Conservation (phyloP, 2,888 invertebrate species). For the Philhelius pedissequus region DNA sequence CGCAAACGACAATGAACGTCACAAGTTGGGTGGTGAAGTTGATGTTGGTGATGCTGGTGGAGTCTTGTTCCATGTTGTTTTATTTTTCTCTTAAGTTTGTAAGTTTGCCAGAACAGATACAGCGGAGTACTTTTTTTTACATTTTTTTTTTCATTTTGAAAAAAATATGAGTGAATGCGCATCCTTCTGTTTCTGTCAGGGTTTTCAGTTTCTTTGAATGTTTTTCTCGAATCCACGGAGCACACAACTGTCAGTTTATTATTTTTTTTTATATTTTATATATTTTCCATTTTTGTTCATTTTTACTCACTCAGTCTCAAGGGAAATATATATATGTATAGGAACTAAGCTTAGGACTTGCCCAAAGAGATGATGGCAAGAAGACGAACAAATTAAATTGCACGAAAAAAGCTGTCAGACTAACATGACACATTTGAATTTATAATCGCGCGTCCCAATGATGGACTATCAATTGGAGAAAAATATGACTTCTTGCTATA, state of each 20-base stretch:
- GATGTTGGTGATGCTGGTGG: constrained; percentile 21
- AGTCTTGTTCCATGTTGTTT: constrained; percentile 33
- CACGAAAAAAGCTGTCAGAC: constrained; percentile 70
- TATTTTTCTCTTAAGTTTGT: constrained; percentile 5
- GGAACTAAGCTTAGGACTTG: background rate
- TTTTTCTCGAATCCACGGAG: constrained; percentile 23
- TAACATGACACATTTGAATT: constrained; percentile 71
- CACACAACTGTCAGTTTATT: constrained; percentile 55
- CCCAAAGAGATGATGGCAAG: constrained; percentile 19
- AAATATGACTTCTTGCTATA: constrained; percentile 59
- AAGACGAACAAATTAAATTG: constrained; percentile 66
- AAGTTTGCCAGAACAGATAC: constrained; percentile 41
- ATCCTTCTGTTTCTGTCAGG: constrained; percentile 65
- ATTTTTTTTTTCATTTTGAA: background rate
- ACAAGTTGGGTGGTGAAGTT: constrained; percentile 61
- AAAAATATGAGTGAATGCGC: constrained; percentile 64
- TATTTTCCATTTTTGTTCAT: background rate
- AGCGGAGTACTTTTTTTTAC: background rate
- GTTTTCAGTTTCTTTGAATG: constrained; percentile 61
- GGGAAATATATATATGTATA: background rate
- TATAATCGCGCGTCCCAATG: constrained; percentile 70
- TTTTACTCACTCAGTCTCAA: background rate
- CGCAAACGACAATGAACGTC: constrained; percentile 61
- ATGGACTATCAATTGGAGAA: constrained; percentile 71
- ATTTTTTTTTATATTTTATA: background rate